Base-by-base conservation (phyloP, 2,888 invertebrate genomes). In the Leucophenga montana region DNA sequence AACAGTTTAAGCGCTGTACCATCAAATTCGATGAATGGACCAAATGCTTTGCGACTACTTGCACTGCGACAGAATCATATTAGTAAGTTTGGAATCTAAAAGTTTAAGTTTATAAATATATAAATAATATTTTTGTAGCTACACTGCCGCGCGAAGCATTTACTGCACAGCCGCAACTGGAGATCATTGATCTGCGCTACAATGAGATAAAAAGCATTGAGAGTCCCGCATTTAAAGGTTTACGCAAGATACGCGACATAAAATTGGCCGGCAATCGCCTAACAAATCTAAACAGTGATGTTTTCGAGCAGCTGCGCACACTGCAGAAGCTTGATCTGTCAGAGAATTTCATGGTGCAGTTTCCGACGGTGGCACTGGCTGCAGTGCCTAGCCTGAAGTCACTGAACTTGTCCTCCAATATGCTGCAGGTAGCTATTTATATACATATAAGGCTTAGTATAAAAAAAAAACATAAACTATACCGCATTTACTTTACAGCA, bases 241-340 rank as follows among this genome's bases (percentile, higher is more conserved):
- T 96, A 72, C 89, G 90, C 33, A 91, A 91, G 74, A 90, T 96
- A 22, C 91, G 92, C 79, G 90, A 91, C 74, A 91, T 97, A 44
- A 93, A 93, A 85, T 89, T 96, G 64, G 92, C 94, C 1, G 92
- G 93, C 75, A 97, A 97, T 89, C 92, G 94, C 75, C 90, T 97
- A 16, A 91, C 92, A 9, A 93, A 93, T 79, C 92, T 97, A 83
- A 95, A 96, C 87, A 95, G 95, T 86, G 95, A 95, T 85, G 93
- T 95, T 67, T 95, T 96, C 65, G 87, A 88, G 90, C 93, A 95
- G 67, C 92, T 95, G 4, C 92, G 92, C 70, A 93, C 93, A 79
- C 90, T 97, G 73, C 92, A 94, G 79, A 93, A 93, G 78, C 89
- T 98, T 75, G 95, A 97, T 86, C 90, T 98, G 31, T 95, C 96